Conservation (phyloP, 2,113 vertebrate species). For the Oryzias celebensis region DNA sequence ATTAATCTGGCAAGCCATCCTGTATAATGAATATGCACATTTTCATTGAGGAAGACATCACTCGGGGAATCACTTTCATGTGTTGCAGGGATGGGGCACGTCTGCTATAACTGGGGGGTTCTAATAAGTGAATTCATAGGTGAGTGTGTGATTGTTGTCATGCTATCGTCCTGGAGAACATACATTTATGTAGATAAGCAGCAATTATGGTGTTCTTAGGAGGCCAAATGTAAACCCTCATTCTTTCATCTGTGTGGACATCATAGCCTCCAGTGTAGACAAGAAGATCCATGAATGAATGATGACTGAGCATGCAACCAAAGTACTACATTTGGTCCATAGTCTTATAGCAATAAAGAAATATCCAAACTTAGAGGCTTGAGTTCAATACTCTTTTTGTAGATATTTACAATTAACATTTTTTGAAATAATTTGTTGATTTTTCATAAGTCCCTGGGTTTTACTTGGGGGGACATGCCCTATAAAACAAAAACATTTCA, state of each 20-base stretch:
- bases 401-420: slow-evolving; percentile 8
- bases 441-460: no score
- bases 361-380: slow-evolving; percentile 13
- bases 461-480: background rate
- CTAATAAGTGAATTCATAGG: slow-evolving; percentile 57
- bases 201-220: background rate
- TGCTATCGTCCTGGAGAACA: slow-evolving; percentile 3
- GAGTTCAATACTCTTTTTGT: slow-evolving; percentile 21
- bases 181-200: slow-evolving; percentile 8
- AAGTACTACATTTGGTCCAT: slow-evolving; percentile 30
- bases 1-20: slow-evolving; percentile 54
- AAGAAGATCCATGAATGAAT: slow-evolving; percentile 44
- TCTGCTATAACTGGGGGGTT: slow-evolving; percentile 45
- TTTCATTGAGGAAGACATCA: slow-evolving; percentile 53
- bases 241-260: slow-evolving; percentile 11
- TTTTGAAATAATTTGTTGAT: slow-evolving; percentile 24
- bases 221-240: background rate
- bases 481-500: no score
- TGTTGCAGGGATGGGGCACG: slow-evolving; percentile 40
- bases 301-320: slow-evolving; percentile 45
- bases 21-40: slow-evolving; percentile 67
- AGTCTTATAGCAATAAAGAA: slow-evolving; percentile 25
- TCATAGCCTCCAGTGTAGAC: slow-evolving; percentile 40
- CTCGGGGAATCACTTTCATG: slow-evolving; percentile 30
- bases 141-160: slow-evolving; percentile 30